Evolutionary conservation across 37 sponge, comb jelly and placozoan species (phyloP).

Genomic region (Petrosia ficiformis): DNA sequence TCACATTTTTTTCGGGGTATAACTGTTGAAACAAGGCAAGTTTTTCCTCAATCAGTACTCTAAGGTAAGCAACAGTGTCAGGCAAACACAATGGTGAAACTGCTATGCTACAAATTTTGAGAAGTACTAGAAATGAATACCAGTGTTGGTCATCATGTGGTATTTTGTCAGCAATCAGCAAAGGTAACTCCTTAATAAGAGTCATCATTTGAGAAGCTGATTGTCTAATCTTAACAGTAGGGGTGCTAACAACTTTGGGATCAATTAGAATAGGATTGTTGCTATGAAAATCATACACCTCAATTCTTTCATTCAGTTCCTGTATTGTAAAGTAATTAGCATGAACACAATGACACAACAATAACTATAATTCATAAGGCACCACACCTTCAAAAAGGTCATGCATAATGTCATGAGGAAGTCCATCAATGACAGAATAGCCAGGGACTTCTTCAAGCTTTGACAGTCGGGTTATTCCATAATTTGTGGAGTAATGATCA

Average conservation of each 20-base stretch:
- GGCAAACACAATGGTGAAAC: slow-evolving; percentile 13
- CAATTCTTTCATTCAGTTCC: slow-evolving; percentile 21
- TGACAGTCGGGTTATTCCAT: slow-evolving; percentile 31
- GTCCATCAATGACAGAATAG: slow-evolving; percentile 16
- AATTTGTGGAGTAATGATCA: slow-evolving; percentile 21
- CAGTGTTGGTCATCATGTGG: slow-evolving; percentile 43
- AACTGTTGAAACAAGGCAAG: slow-evolving; percentile 15
- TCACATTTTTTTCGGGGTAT: slow-evolving; percentile 23
- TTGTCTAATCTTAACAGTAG: slow-evolving; percentile 8
- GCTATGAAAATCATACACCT: slow-evolving; percentile 17
- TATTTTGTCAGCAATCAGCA: slow-evolving; percentile 44
- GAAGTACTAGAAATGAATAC: slow-evolving; percentile 38
- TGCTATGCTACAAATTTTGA: slow-evolving; percentile 28
- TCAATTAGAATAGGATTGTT: slow-evolving; percentile 19
- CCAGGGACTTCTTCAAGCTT: slow-evolving; percentile 28
- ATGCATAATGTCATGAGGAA: slow-evolving; percentile 50
- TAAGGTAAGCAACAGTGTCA: slow-evolving; percentile 31
- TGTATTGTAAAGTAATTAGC: slow-evolving; percentile 11
- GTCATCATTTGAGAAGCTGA: slow-evolving; percentile 46
- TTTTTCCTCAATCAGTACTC: slow-evolving; percentile 42
- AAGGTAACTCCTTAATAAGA: slow-evolving; percentile 18
- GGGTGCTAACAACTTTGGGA: too few species aligned
- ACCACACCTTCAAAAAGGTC: slow-evolving; percentile 51
- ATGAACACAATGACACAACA: slow-evolving; percentile 13
- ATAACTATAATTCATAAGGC: slow-evolving; percentile 28